Evolutionary conservation across 2,113 vertebrate species (phyloP).

Genomic region (Heliornis fulica): DNA sequence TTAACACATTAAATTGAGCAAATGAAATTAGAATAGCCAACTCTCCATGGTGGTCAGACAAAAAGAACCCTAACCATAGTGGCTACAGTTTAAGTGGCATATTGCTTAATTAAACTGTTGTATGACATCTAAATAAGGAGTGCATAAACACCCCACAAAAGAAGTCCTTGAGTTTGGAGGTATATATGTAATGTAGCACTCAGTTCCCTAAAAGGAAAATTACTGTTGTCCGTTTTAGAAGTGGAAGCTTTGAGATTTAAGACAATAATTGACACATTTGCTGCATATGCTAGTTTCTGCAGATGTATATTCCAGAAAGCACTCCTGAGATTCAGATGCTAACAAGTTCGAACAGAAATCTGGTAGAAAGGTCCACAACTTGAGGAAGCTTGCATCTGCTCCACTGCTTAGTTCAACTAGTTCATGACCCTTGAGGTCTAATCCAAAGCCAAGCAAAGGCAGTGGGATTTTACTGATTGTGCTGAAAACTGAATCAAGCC

Average conservation of each 20-base stretch:
- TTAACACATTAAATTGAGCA: conserved; percentile 69
- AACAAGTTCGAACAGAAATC: conserved; percentile 44
- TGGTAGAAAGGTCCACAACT: conserved; percentile 27
- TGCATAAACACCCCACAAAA: conserved; percentile 55
- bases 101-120: conserved; percentile 48
- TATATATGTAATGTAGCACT: background rate
- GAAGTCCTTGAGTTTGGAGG: background rate
- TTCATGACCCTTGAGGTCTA: conserved; percentile 49
- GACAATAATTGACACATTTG: conserved; percentile 22
- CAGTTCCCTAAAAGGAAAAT: background rate
- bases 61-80: conserved; percentile 38
- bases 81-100: conserved; percentile 13
- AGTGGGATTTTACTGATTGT: conserved; percentile 55
- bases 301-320: conserved; percentile 48
- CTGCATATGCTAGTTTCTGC: background rate
- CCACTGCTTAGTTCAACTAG: conserved; percentile 31
- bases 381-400: conserved; percentile 43
- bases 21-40: conserved; percentile 64
- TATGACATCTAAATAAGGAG: conserved; percentile 6
- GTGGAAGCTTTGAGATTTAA: conserved; percentile 25
- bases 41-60: conserved; percentile 40
- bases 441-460: conserved; percentile 46
- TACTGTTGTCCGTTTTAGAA: background rate
- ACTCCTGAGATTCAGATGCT: conserved; percentile 43
- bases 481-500: conserved; percentile 53